Conservation (phyloP, 1,140 invertebrate genomes). For the Oncopeltus fasciatus region DNA sequence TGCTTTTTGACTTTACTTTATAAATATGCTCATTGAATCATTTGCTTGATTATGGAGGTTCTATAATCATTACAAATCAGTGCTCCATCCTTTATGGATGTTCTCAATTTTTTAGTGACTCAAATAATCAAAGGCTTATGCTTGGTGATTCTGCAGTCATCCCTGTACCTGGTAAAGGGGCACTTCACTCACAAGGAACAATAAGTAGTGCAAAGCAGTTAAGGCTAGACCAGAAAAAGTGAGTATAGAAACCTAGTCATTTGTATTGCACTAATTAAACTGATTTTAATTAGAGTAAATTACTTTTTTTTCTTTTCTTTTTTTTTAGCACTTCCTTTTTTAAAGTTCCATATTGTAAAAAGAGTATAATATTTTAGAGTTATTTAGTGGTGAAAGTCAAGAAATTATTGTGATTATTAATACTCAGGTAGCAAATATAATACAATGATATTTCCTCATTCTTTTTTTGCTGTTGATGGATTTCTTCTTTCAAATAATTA, state of each 20-base stretch:
- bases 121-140: constrained; percentile 77
- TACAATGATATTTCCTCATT: too few species aligned
- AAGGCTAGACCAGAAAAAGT: constrained; percentile 72
- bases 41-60: too few species aligned
- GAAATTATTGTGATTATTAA: too few species aligned
- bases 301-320: neutral
- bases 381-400: too few species aligned
- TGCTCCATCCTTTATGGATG: neutral
- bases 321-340: too few species aligned
- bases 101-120: constrained; percentile 47
- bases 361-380: too few species aligned
- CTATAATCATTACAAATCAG: neutral
- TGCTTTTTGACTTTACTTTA: too few species aligned
- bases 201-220: constrained; percentile 72
- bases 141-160: constrained; percentile 81
- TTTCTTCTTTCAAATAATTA: too few species aligned
- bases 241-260: constrained; percentile 26
- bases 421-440: too few species aligned
- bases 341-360: too few species aligned
- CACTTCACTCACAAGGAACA: constrained; percentile 68
- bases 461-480: too few species aligned
- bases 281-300: neutral
- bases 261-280: neutral
- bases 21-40: too few species aligned
- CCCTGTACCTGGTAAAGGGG: constrained; percentile 64